A percentile compares a stretch with the other conserved stretches of the same genome.
Evolutionary conservation across 2,888 invertebrate species (phyloP).

Genomic region (Brenthis ino): DNA sequence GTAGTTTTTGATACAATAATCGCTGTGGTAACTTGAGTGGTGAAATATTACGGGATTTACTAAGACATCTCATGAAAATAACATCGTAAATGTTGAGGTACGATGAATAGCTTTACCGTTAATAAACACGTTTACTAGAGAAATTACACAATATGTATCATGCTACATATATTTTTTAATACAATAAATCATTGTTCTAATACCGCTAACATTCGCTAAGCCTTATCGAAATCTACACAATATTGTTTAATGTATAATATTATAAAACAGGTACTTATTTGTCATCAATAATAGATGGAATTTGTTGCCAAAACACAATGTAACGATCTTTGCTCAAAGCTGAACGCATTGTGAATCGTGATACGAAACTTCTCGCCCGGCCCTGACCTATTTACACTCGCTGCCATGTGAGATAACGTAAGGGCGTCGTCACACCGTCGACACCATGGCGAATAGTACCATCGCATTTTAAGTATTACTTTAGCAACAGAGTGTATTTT

Average conservation of each 20-base stretch:
- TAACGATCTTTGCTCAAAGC: slow-evolving; percentile 16
- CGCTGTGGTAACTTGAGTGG: not conserved
- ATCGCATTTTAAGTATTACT: too few species aligned
- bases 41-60: not conserved
- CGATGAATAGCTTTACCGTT: too few species aligned
- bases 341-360: slow-evolving; percentile 20
- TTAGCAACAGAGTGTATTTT: too few species aligned
- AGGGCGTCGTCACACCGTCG: not conserved
- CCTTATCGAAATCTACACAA: too few species aligned
- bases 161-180: too few species aligned
- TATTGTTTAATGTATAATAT: not conserved
- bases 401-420: slow-evolving; percentile 9
- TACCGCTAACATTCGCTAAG: too few species aligned
- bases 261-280: not conserved
- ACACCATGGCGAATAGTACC: not conserved
- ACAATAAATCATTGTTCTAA: too few species aligned
- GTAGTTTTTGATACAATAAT: slow-evolving; percentile 4
- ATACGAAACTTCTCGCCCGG: slow-evolving; percentile 19
- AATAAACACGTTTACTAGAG: too few species aligned
- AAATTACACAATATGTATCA: too few species aligned
- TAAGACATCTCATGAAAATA: too few species aligned
- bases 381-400: slow-evolving; percentile 23
- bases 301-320: slow-evolving; percentile 11
- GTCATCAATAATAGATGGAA: slow-evolving; percentile 3
- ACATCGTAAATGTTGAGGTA: too few species aligned